These are phyloP conservation scores for Liparis tanakae DNA, from an alignment of 2,797 vertebrate genomes.

Conservation along the genomic window DNA sequence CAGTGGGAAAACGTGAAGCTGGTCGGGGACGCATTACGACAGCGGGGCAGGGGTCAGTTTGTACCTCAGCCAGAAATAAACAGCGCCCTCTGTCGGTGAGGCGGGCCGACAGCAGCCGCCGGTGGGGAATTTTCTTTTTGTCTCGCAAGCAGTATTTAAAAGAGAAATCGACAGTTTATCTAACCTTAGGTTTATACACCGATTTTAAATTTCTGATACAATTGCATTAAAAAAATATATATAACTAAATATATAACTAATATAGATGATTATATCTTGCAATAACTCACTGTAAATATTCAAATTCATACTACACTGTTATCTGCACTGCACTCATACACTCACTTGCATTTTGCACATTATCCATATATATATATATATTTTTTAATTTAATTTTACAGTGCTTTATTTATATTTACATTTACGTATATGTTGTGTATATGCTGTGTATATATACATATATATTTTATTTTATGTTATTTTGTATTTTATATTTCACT, in stretches of 20 bases:
- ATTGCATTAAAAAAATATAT: not conserved
- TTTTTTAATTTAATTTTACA: no score
- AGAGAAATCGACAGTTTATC: not conserved
- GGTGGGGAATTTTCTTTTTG: not conserved
- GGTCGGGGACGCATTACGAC: conserved; percentile 55
- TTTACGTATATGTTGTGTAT: no score
- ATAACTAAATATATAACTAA: not conserved
- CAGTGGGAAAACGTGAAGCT: conserved; percentile 64
- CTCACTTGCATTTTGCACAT: no score
- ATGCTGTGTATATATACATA: no score
- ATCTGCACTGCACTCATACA: no score
- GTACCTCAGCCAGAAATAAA: not conserved
- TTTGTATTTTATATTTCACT: no score
- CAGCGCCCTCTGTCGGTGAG: conserved; percentile 59
- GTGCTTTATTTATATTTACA: no score
- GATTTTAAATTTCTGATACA: not conserved
- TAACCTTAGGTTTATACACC: not conserved
- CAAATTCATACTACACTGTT: no score
- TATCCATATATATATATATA: no score
- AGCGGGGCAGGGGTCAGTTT: conserved; percentile 49
- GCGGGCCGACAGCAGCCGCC: conserved; percentile 37
- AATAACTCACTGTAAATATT: no score
- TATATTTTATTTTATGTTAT: no score
- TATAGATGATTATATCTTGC: not conserved
- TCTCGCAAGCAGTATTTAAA: not conserved